Evolutionary conservation across 2,113 vertebrate genomes (phyloP), one percentile per base, ranked within the genome.

Genomic region (Pelusios castaneus): DNA sequence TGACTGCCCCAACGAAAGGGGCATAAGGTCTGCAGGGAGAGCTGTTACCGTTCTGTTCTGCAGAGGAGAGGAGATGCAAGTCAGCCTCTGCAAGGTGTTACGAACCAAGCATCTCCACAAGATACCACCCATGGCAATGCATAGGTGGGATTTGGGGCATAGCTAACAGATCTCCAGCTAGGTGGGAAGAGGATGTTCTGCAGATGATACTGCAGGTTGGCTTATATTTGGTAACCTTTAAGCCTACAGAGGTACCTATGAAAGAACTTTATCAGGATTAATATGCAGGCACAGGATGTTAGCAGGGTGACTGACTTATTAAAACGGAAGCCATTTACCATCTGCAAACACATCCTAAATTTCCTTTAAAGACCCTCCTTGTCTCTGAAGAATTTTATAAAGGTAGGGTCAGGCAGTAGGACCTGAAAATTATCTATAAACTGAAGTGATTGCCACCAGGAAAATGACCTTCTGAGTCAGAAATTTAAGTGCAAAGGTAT

Each of bases 401-500:
- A n/a, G 24, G 5, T 25, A n/a, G 38, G n/a, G 19, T 2, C 12
- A 13, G 56, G 34, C 10, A 60, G 4, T 2, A 4, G 75, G 16
- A 22, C 38, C 27, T 3, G 31, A 49, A 19, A 1, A 34, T 21
- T 41, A 29, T 43, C 38, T 3, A 22, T 1, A 13, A 5, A 0
- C 41, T 4, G 4, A 80, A 54, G 76, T 31, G 47, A 49, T 2
- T 25, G 77, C 25, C n/a, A 34, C n/a, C 24, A 27, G 31, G 47
- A 27, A 83, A 67, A 34, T 10, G 14, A 51, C 29, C 7, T 82
- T 4, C 43, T 49, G 31, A 58, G 25, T 0, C 4, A 2, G 31
- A 83, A 49, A 43, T 0, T 7, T 1, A 29, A 6, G 0, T 2
- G 3, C n/a, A 51, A 67, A 49, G 11, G 34, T 14, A 45, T 10